phyloP scores from a whole-genome alignment of 2,888 invertebrate species.

The Ischnura elegans region DNA sequence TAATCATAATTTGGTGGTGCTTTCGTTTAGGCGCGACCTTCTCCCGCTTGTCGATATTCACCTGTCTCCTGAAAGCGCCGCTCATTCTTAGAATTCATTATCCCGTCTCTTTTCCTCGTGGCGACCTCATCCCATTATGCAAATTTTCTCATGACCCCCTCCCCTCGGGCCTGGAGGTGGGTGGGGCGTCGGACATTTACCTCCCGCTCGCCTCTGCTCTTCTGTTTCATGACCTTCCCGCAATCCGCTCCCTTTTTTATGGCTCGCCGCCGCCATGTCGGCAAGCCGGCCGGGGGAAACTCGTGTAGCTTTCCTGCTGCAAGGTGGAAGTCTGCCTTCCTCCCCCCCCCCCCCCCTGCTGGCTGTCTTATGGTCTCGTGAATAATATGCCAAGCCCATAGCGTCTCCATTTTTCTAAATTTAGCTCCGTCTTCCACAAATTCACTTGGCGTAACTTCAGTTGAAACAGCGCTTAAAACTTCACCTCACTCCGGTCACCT shows the following conservation, averaged over 20 bases:
- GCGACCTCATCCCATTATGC: neutral
- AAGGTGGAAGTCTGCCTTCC: too few species aligned
- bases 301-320: too few species aligned
- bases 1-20: too few species aligned
- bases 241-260: neutral
- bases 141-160: neutral
- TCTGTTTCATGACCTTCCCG: neutral
- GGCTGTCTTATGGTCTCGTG: neutral
- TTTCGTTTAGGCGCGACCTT: neutral
- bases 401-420: neutral
- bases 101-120: neutral
- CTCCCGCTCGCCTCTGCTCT: neutral
- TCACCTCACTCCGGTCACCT: too few species aligned
- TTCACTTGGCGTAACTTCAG: too few species aligned
- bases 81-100: slow-evolving; percentile 1
- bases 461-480: too few species aligned
- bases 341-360: neutral
- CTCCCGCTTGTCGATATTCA: neutral
- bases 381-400: neutral
- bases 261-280: neutral
- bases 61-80: neutral
- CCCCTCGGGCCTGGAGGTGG: neutral
- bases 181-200: neutral
- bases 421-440: neutral
- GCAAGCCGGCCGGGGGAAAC: neutral